Conservation (phyloP, 2,888 invertebrate species). For the Galerucella pusilla region DNA sequence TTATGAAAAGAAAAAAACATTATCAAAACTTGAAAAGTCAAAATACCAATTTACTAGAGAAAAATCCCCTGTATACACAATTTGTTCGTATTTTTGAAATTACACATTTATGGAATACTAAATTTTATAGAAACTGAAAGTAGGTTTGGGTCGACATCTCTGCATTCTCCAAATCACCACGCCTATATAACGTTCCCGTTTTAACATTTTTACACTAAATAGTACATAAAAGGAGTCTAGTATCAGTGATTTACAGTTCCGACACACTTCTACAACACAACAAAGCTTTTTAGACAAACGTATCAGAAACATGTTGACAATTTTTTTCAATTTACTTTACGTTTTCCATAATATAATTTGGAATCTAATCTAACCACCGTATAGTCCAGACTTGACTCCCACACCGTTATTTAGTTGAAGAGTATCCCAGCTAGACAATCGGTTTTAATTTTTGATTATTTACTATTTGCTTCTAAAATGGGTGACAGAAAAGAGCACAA, state of each 20-base stretch:
- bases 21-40: too few species aligned
- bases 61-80: not conserved
- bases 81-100: not conserved
- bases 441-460: too few species aligned
- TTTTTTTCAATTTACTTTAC: too few species aligned
- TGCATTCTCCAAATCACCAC: conserved; percentile 40
- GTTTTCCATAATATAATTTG: too few species aligned
- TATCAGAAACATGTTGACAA: not conserved
- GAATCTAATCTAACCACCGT: too few species aligned
- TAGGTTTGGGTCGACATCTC: conserved; percentile 37
- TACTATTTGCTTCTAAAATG: too few species aligned
- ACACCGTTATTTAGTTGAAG: too few species aligned
- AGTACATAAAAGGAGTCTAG: conserved; percentile 39
- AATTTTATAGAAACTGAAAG: conserved; percentile 27
- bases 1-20: too few species aligned
- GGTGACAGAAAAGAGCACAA: too few species aligned
- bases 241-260: conserved; percentile 24
- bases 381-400: too few species aligned
- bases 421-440: too few species aligned
- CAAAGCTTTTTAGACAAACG: not conserved
- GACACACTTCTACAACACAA: not conserved
- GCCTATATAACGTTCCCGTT: conserved; percentile 39
- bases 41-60: too few species aligned
- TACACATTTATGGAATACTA: not conserved
- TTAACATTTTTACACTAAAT: conserved; percentile 33